Conservation (phyloP, 2,113 vertebrate species). For the Aleadryas rufinucha region DNA sequence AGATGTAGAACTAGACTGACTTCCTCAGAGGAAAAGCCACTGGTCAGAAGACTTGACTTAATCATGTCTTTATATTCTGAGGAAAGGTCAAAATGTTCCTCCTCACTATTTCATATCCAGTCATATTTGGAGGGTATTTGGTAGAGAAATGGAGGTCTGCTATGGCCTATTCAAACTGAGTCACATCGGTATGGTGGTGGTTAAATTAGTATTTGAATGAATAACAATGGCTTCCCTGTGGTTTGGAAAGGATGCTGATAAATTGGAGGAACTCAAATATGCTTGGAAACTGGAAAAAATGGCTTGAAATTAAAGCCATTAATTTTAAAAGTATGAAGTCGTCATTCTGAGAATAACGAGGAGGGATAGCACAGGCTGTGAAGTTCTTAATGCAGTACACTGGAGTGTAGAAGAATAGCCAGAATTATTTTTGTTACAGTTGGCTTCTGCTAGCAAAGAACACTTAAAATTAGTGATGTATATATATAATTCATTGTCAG, state of each 20-base stretch:
- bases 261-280: background rate
- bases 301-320: background rate
- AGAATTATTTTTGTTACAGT: background rate
- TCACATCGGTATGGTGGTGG: background rate
- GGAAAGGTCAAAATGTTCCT: background rate
- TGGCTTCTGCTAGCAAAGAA: background rate
- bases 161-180: background rate
- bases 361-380: background rate
- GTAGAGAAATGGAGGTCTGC: background rate
- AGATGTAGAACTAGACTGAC: background rate
- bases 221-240: background rate
- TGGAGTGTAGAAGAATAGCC: background rate
- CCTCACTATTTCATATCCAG: background rate
- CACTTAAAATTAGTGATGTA: background rate
- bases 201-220: background rate
- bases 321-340: background rate
- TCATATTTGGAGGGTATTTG: background rate
- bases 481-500: background rate
- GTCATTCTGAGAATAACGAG: background rate
- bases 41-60: background rate
- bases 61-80: background rate
- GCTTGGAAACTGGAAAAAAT: background rate
- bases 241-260: background rate
- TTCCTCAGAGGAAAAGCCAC: background rate
- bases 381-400: background rate